Conservation (phyloP, 2,888 invertebrate genomes). For the Cecidostiba fungosa region DNA sequence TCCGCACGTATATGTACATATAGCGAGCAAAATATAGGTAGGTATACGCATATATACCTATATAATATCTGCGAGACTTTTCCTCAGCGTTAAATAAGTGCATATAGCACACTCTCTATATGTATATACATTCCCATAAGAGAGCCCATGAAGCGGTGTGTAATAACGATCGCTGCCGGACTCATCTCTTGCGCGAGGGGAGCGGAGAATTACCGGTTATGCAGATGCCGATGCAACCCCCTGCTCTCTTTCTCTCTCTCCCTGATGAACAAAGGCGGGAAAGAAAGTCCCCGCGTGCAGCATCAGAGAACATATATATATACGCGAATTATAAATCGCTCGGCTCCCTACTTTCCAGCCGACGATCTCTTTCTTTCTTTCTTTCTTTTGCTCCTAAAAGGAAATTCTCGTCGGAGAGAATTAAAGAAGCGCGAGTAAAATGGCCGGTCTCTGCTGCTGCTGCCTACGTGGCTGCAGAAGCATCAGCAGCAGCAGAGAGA, state of each 20-base stretch:
- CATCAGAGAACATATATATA: neutral
- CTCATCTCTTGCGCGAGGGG: neutral
- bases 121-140: neutral
- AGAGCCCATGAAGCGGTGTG: too few species aligned
- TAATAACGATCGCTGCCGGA: neutral
- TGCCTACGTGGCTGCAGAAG: conserved; percentile 16
- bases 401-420: conserved; percentile 12
- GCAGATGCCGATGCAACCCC: conserved; percentile 69
- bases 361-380: neutral
- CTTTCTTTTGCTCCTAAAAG: conserved; percentile 19
- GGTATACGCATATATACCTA: neutral
- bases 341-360: conserved; percentile 9
- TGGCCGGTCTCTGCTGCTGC: conserved; percentile 16
- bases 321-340: conserved; percentile 32
- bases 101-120: neutral
- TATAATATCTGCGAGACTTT: neutral
- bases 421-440: conserved; percentile 19
- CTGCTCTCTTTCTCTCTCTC: conserved; percentile 58
- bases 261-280: conserved; percentile 34
- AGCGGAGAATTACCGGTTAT: conserved; percentile 73
- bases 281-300: conserved; percentile 20
- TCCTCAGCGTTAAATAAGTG: neutral
- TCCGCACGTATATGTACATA: conserved; percentile 69
- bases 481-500: neutral
- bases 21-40: conserved; percentile 28